A percentile compares a stretch with the other conserved stretches of the same genome.
phyloP scores from a whole-genome alignment of 1,140 invertebrate species.

The Calosoma granatense region DNA sequence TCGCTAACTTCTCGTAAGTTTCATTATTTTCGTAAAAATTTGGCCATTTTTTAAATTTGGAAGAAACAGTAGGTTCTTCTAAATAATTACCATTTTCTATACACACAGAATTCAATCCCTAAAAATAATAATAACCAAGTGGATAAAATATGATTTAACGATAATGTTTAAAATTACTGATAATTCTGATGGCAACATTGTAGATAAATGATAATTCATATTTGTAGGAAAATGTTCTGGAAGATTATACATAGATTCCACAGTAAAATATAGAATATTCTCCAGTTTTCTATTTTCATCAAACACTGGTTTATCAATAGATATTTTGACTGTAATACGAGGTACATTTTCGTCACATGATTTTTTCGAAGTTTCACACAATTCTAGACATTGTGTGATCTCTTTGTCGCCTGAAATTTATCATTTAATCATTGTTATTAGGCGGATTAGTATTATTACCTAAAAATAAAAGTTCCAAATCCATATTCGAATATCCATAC shows the following conservation, averaged over 20 bases:
- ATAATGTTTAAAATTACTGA: not conserved
- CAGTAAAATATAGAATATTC: not conserved
- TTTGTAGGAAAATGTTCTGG: not conserved
- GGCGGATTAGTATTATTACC: not conserved
- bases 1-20: not conserved
- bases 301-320: not conserved
- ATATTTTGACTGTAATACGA: not conserved
- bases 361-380: not conserved
- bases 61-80: not conserved
- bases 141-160: not conserved
- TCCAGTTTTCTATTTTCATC: not conserved
- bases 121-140: not conserved
- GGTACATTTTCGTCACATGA: not conserved
- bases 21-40: not conserved
- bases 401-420: not conserved
- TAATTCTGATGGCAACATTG: not conserved
- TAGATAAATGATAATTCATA: not conserved
- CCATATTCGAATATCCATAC: not conserved
- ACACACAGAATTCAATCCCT: not conserved
- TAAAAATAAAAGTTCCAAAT: not conserved
- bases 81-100: not conserved
- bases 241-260: not conserved
- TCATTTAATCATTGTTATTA: not conserved
- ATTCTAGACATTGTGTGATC: not conserved
- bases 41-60: not conserved